These are phyloP conservation scores for Tetrax tetrax DNA, from an alignment of 2,113 vertebrate species.

Conservation along the genomic window DNA sequence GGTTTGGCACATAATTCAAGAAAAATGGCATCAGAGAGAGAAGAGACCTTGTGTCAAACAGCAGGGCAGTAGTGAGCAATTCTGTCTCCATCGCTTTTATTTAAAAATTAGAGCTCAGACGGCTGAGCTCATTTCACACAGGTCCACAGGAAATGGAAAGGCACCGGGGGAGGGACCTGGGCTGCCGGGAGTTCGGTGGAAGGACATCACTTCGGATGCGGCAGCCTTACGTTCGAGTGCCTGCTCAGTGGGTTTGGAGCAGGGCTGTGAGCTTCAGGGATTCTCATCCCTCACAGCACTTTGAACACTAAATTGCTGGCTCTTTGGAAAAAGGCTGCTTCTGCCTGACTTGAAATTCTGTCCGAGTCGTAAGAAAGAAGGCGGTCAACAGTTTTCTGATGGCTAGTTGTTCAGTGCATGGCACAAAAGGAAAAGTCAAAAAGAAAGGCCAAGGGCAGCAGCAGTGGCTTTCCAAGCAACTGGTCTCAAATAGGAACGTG, in stretches of 20 bases:
- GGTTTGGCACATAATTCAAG: not conserved
- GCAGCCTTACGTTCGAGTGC: not conserved
- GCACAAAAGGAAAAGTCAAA: not conserved
- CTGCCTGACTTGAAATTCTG: not conserved
- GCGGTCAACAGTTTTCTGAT: not conserved
- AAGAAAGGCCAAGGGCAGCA: not conserved
- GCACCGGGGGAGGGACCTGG: not conserved
- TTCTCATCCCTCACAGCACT: not conserved
- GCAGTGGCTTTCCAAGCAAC: not conserved
- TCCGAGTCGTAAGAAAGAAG: not conserved
- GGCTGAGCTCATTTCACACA: not conserved
- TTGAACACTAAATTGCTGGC: accelerated
- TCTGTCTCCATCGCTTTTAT: not conserved
- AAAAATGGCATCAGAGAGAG: not conserved
- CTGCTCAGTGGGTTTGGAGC: not conserved
- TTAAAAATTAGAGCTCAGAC: accelerated
- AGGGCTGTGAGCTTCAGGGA: not conserved
- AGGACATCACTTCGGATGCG: not conserved
- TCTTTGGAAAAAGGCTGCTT: not conserved
- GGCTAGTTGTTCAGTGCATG: not conserved
- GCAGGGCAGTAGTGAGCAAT: accelerated
- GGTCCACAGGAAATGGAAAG: not conserved
- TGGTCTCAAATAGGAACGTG: not conserved
- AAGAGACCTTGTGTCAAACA: not conserved
- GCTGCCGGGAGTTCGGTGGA: accelerated